Base-by-base conservation (phyloP, 2,113 vertebrate species). In the Rhea americana region DNA sequence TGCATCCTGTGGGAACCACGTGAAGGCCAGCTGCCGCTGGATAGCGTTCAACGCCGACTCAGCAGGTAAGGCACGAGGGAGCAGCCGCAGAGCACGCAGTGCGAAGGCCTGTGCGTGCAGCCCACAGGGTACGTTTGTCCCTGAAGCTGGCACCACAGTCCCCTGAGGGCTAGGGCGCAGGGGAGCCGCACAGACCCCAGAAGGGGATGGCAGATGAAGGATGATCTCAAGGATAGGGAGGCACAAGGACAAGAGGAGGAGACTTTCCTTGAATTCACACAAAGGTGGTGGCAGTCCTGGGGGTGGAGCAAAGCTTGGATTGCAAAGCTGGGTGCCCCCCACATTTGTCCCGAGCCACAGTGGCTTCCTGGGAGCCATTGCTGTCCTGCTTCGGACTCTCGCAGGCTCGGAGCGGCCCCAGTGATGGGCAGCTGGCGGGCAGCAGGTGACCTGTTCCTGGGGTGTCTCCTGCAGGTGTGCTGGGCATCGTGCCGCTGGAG, bases 1-100 rank as follows among this genome's bases (percentile, higher is more conserved):
- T 25, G 11, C 96, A 3, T 98, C 98, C 73, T 98, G 96, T 61
- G 98, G 98, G 50, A 99, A 97, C 96, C 98, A 98, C 2, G 98
- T 99, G 95, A 99, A 98, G 96, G 98, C 98, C 21, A 99, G 98
- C 96, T 96, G 98, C 94, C 95, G 70, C 85, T 97, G 98, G 83
- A 97, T 99, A 4, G 98, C 98, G 1, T 99, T 99, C 96, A 99
- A 83, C 30, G 95, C 98, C 0, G 98, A 99, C 67, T 97, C 96
- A 1, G 89, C 98, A 53, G 99, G 99, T 99, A 97, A 97, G 97
- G 63, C 6, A 12, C 58, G 1, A 6, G 17, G 78, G 19, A 45
- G 35, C 14, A 15, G 14, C 37, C 19, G 18, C 32, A 7, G 26
- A 61, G 62, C 20, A 5, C 0, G 0, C 25, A n/a, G 7, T 11